Evolutionary conservation across 2,113 vertebrate genomes (phyloP).

Genomic region (Ploceus nigricollis): DNA sequence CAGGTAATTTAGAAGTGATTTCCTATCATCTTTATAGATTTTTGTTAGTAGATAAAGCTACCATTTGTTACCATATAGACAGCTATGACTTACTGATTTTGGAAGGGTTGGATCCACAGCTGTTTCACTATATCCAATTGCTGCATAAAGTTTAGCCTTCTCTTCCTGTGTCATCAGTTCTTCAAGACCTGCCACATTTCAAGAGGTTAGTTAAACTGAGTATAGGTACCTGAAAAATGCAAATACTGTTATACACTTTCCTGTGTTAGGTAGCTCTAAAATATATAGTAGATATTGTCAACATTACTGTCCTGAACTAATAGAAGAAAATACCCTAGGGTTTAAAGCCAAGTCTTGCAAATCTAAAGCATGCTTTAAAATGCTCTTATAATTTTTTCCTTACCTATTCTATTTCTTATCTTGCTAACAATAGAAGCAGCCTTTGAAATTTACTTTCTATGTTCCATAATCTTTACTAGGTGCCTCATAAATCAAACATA

Average conservation of each 20-base stretch:
- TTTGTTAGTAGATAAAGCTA: not conserved
- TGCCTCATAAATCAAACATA: not conserved
- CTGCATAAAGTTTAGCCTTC: constrained; percentile 92
- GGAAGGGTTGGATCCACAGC: constrained; percentile 91
- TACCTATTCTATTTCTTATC: not conserved
- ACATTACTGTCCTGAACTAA: not conserved
- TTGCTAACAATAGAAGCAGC: not conserved
- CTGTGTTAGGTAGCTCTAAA: not conserved
- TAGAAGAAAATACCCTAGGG: not conserved
- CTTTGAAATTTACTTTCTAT: not conserved
- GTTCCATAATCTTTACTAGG: not conserved
- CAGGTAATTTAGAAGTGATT: not conserved
- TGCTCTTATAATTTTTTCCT: not conserved
- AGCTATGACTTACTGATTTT: constrained; percentile 82
- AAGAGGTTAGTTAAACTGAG: not conserved
- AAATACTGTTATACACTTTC: not conserved
- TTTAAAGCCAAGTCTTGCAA: not conserved
- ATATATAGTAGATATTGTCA: not conserved
- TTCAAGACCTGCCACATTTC: constrained; percentile 81
- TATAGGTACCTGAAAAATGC: not conserved
- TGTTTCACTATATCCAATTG: constrained; percentile 96
- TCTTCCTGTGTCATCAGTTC: constrained; percentile 87
- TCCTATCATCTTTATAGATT: not conserved
- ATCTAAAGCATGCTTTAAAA: not conserved
- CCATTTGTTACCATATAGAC: not conserved